phyloP scores from a whole-genome alignment of 2,888 invertebrate species.

The Tricholauxania praeusta region DNA sequence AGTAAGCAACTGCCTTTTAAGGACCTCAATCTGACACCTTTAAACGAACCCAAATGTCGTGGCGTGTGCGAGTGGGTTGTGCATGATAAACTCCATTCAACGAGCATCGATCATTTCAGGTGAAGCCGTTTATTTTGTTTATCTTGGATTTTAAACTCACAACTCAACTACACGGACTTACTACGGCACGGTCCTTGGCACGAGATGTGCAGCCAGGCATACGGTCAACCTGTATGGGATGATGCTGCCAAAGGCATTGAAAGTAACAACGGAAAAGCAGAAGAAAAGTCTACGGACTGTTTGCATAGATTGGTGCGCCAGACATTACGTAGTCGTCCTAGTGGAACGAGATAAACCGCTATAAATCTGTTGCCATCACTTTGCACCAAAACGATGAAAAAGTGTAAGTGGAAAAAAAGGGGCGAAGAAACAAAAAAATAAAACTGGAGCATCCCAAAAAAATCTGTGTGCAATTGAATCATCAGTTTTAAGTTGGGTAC shows the following conservation, averaged over 20 bases:
- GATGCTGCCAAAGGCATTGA: background rate
- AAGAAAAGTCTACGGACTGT: slow-evolving; percentile 6
- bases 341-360: slow-evolving; percentile 62
- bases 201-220: slow-evolving; percentile 51
- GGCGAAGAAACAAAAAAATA: slow-evolving; percentile 53
- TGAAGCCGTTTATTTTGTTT: slow-evolving; percentile 40
- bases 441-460: background rate
- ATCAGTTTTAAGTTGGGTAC: too few species aligned
- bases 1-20: background rate
- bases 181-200: background rate
- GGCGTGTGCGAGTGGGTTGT: slow-evolving; percentile 15
- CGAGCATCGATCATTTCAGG: slow-evolving; percentile 42
- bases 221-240: slow-evolving; percentile 41
- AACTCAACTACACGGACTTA: slow-evolving; percentile 12
- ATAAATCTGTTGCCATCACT: slow-evolving; percentile 63
- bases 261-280: slow-evolving; percentile 2
- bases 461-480: too few species aligned
- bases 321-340: slow-evolving; percentile 46
- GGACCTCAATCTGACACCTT: slow-evolving; percentile 13
- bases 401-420: slow-evolving; percentile 54
- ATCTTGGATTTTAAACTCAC: slow-evolving; percentile 26
- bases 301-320: background rate
- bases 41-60: slow-evolving; percentile 14
- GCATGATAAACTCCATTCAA: slow-evolving; percentile 37
- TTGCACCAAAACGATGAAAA: slow-evolving; percentile 38